Base-by-base conservation (phyloP, 2,888 invertebrate genomes). In the Axea sp. region DNA sequence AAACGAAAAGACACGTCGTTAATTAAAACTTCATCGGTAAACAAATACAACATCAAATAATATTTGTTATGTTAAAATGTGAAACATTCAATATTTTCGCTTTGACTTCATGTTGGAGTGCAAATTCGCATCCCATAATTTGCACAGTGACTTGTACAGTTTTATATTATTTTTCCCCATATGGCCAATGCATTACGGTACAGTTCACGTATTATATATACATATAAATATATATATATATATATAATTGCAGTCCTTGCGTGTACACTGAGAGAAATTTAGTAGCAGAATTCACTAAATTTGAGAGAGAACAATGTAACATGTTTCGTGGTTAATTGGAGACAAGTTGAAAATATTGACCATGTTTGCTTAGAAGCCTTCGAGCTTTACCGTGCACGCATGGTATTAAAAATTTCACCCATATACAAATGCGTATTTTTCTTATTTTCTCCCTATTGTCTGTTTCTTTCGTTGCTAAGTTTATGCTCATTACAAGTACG, bases 331-430 rank as follows among this genome's bases (percentile, higher is more conserved):
- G 57, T 67, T 67, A 67, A 67, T 67, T 67, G 55, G 57, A 41
- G 31, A 39, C 47, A 49, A 59, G 57, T 68, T 51, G 49, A 51
- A 68, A 68, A 68, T 68, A 59, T 68, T 68, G 51, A 60, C 60
- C 68, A 57, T 39, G 67, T 41, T 67, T 39, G 49, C 31, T 41
- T 31, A 41, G 33, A 49, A 59, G 41, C 24, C 15, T 31, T 43
- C 22, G 9, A 41, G 45, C 28, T 47, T 62, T 37, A 7, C 14
- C n/a, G 15, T n/a, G 39, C 31, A 12, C 14, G 14, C n/a, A n/a
- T n/a, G n/a, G n/a, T n/a, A n/a, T n/a, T n/a, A n/a, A n/a, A n/a
- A n/a, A n/a, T n/a, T n/a, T n/a, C n/a, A n/a, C n/a, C n/a, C n/a
- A n/a, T n/a, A n/a, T n/a, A n/a, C n/a, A n/a, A n/a, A n/a, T n/a